Base-by-base conservation (phyloP, 2,888 invertebrate genomes). In the Trachelus tabidus region DNA sequence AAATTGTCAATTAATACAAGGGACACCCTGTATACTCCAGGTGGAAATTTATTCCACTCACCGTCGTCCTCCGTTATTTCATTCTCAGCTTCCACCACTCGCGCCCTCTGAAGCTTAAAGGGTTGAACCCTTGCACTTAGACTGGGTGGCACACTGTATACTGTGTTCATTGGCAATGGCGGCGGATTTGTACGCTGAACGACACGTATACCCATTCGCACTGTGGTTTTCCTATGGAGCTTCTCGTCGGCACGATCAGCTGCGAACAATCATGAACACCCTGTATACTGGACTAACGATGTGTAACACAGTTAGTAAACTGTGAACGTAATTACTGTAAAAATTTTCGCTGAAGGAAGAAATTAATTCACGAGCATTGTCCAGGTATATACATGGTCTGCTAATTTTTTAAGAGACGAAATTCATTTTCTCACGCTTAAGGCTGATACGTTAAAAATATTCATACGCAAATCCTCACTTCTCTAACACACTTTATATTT, bases 231-330 rank as follows among this genome's bases (percentile, higher is more conserved):
- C 33, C 96, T 94, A 79, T 96, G 96, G 73, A 96, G 93, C 91
- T 96, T 96, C 88, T 97, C 97, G 85, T 97, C 97, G 0, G 95
- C 94, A 83, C 95, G 93, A 82, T 97, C 96, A n/a, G 96, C 97
- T 97, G 91, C 37, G 31, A 34, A 71, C 12, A 71, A 71, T 31
- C 6, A 23, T 0, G 56, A 56, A 56, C 56, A 23, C 56, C 56
- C 23, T 56, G 56, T 56, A 56, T 23, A 56, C 0, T n/a, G n/a
- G n/a, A n/a, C n/a, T 23, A 33, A 33, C 33, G 3, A 33, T 1
- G 0, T 2, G 1, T 9, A 6, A 9, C 2, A 9, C 15, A 9
- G 23, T 23, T 1, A 56, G 3, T 23, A 23, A 56, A 23, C 23
- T 1, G 40, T 15, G 40, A 15, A 40, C 1, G 40, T 40, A 1